Evolutionary conservation across 2,797 vertebrate genomes (phyloP).

Genomic region (Selene dorsalis): DNA sequence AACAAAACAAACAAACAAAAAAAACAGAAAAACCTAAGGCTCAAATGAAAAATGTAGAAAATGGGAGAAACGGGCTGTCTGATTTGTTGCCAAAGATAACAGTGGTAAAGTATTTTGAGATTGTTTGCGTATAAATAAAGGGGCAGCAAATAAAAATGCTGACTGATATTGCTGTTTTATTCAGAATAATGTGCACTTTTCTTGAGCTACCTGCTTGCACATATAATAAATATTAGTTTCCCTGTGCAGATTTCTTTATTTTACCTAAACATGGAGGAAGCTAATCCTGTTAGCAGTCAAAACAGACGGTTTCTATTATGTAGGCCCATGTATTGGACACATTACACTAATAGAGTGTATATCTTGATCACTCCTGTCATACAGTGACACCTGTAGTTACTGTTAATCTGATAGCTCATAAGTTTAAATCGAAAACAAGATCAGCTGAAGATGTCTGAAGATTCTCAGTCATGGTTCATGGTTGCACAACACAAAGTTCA

Average conservation of each 20-base stretch:
- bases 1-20: no score
- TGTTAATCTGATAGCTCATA: no score
- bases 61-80: background rate
- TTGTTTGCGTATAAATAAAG: constrained; percentile 62
- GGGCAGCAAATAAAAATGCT: constrained; percentile 41
- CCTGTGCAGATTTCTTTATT: constrained; percentile 6
- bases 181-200: constrained; percentile 33
- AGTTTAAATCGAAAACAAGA: no score
- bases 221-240: constrained; percentile 51
- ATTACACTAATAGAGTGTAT: background rate
- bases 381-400: background rate
- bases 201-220: constrained; percentile 23
- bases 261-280: background rate
- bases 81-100: constrained; percentile 71
- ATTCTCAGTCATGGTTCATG: no score
- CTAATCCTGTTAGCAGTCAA: background rate
- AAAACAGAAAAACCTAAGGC: background rate
- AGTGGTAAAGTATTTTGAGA: constrained; percentile 57
- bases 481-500: no score
- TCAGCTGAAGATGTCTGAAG: no score
- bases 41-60: background rate
- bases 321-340: background rate
- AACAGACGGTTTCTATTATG: background rate
- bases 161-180: constrained; percentile 43
- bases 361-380: background rate